Conservation (phyloP, 2,113 vertebrate genomes). For the Archilochus colubris region DNA sequence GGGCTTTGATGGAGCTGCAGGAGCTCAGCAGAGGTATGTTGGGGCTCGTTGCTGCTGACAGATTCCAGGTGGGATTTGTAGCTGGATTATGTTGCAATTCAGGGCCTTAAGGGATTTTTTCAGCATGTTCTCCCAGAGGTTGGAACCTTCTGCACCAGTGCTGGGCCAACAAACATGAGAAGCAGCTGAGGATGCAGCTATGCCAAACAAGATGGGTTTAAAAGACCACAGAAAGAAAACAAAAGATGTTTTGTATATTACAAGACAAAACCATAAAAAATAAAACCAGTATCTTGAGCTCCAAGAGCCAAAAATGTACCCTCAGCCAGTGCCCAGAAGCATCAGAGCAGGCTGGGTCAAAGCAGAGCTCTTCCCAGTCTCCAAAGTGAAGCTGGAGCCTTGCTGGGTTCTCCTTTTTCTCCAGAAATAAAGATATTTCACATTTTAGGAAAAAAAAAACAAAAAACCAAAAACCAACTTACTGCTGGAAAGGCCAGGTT, state of each 20-base stretch:
- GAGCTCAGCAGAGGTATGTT: not conserved
- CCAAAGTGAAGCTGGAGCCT: not conserved
- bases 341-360: not conserved
- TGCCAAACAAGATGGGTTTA: not conserved
- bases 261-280: not conserved
- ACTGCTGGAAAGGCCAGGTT: not conserved
- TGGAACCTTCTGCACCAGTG: not conserved
- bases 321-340: not conserved
- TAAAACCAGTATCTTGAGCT: not conserved
- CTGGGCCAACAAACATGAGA: not conserved
- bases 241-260: not conserved
- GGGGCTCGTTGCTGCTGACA: not conserved
- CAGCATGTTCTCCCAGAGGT: not conserved
- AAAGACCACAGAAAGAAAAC: not conserved
- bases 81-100: conserved; percentile 6
- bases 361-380: not conserved
- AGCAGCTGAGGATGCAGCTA: fast-evolving
- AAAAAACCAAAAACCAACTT: not conserved
- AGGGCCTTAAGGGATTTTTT: conserved; percentile 24
- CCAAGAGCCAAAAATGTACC: not conserved
- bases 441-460: not conserved
- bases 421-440: not conserved
- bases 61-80: conserved; percentile 53
- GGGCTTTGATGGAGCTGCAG: not conserved
- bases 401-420: not conserved